phyloP scores from a whole-genome alignment of 2,113 vertebrate genomes.

The Trichechus manatus region DNA sequence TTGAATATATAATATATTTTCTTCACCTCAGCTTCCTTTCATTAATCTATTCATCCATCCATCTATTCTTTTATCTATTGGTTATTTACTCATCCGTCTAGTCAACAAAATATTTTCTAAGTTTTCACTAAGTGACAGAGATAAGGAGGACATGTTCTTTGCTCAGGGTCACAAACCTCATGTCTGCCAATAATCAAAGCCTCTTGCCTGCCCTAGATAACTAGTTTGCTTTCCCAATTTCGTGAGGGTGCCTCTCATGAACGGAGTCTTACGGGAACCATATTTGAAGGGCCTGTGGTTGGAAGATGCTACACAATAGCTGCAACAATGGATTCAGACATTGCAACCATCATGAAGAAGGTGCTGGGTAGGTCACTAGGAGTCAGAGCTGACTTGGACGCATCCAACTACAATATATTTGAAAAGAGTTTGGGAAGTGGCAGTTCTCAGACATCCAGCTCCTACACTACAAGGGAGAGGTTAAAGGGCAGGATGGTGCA shows the following conservation, averaged over 20 bases:
- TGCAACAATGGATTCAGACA: too few relatives aligned
- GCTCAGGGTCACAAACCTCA: neutral
- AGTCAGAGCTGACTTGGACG: too few relatives aligned
- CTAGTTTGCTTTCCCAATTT: neutral
- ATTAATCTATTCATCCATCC: too few relatives aligned
- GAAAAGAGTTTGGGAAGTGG: neutral
- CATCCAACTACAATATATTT: neutral
- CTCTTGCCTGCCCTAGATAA: rapidly evolving
- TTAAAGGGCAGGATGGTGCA: rapidly evolving
- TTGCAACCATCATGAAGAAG: too few relatives aligned
- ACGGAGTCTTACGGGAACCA: neutral
- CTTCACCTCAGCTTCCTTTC: neutral
- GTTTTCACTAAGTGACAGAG: neutral
- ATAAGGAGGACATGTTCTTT: neutral
- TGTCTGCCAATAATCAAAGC: neutral
- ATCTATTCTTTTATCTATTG: too few relatives aligned
- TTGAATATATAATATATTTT: neutral
- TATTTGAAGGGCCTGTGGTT: neutral
- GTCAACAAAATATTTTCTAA: neutral
- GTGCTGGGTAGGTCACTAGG: too few relatives aligned
- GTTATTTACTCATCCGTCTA: too few relatives aligned
- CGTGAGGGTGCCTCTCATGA: neutral
- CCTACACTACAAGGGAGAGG: neutral
- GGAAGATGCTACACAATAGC: too few relatives aligned
- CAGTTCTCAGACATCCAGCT: neutral